Percentiles rank a stretch among this genome's conserved stretches.
phyloP scores from a whole-genome alignment of 2,888 invertebrate species.

The Erynnis tages region DNA sequence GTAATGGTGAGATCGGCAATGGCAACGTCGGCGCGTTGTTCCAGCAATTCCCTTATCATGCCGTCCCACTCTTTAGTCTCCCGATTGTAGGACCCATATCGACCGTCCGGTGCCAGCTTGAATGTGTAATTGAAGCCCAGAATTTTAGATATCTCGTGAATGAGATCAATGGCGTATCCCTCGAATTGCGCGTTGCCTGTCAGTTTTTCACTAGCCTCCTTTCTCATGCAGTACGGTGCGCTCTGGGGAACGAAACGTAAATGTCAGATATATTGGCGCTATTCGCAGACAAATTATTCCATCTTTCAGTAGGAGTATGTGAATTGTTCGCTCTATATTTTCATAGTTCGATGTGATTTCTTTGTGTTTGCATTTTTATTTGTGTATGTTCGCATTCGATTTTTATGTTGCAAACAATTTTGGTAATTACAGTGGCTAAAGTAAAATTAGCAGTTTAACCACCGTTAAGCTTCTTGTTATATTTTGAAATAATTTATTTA shows the following conservation, averaged over 20 bases:
- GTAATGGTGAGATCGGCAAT: conserved; percentile 99
- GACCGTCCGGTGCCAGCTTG: conserved; percentile 91
- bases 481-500: too few relatives aligned
- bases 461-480: too few relatives aligned
- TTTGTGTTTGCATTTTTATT: too few relatives aligned
- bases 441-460: too few relatives aligned
- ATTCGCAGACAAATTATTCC: background rate
- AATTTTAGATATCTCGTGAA: conserved; percentile 93
- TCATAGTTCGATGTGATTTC: background rate
- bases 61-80: conserved; percentile 95
- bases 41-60: conserved; percentile 93
- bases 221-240: conserved; percentile 97
- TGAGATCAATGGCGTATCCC: conserved; percentile 96
- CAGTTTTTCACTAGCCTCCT: conserved; percentile 90
- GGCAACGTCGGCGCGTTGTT: conserved; percentile 96
- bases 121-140: conserved; percentile 94
- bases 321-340: background rate
- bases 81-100: conserved; percentile 90
- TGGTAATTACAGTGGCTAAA: too few relatives aligned
- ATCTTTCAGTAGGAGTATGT: background rate
- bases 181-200: conserved; percentile 96
- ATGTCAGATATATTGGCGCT: background rate
- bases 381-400: too few relatives aligned
- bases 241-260: conserved; percentile 81
- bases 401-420: too few relatives aligned